These are phyloP conservation scores for Mirza zaza DNA, from an alignment of 2,113 vertebrate genomes.

Conservation along the genomic window DNA sequence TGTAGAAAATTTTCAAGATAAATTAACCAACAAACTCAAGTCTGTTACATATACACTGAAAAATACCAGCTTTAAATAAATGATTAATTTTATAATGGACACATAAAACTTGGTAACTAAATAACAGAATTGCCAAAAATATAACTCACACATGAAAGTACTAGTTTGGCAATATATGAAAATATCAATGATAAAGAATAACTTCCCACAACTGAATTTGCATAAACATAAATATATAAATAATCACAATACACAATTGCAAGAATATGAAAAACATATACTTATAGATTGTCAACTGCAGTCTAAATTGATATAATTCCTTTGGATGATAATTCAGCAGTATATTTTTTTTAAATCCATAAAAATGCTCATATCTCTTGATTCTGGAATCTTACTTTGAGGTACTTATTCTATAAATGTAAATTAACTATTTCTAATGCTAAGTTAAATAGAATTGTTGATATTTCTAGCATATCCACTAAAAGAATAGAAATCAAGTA, in stretches of 20 bases:
- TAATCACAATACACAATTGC: neutral
- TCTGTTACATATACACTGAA: neutral
- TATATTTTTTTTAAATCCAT: neutral
- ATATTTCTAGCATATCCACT: neutral
- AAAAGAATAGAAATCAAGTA: neutral
- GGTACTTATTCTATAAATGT: neutral
- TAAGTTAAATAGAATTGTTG: neutral
- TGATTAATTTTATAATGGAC: neutral
- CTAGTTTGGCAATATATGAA: neutral
- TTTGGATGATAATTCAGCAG: neutral
- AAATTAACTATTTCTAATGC: neutral
- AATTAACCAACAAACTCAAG: neutral
- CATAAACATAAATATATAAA: neutral
- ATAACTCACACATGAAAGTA: neutral
- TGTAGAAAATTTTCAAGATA: neutral
- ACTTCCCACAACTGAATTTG: neutral
- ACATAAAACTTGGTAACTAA: constrained; percentile 8
- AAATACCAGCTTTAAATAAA: neutral
- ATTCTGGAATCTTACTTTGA: neutral
- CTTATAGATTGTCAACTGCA: neutral
- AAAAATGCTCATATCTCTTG: neutral
- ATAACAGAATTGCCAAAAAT: neutral
- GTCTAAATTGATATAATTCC: neutral
- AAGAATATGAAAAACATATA: neutral
- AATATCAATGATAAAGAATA: constrained; percentile 6